Evolutionary conservation across 2,113 vertebrate species (phyloP).

Genomic region (chimpanzee (Pan troglodytes)): NHGRI_mPanTro3-v2.1_pri NC_072409.2:33231501-33232000

Average conservation of each 20-base stretch:
- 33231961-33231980: too few relatives aligned
- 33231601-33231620: background rate
- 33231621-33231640: accelerated
- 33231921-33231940: background rate
- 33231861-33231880: background rate
- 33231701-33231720: background rate
- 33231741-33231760: background rate
- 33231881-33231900: background rate
- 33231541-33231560: background rate
- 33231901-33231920: background rate
- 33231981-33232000: too few relatives aligned
- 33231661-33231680: background rate
- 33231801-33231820: background rate
- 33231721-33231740: slow-evolving; percentile 7
- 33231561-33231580: background rate
- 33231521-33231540: background rate
- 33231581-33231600: background rate
- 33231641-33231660: background rate
- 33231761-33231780: background rate
- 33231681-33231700: background rate
- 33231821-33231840: background rate
- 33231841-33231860: background rate
- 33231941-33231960: background rate
- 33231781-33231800: background rate
- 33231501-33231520: background rate